Conservation (phyloP, 2,797 vertebrate species). For the Clarias pachynema region DNA sequence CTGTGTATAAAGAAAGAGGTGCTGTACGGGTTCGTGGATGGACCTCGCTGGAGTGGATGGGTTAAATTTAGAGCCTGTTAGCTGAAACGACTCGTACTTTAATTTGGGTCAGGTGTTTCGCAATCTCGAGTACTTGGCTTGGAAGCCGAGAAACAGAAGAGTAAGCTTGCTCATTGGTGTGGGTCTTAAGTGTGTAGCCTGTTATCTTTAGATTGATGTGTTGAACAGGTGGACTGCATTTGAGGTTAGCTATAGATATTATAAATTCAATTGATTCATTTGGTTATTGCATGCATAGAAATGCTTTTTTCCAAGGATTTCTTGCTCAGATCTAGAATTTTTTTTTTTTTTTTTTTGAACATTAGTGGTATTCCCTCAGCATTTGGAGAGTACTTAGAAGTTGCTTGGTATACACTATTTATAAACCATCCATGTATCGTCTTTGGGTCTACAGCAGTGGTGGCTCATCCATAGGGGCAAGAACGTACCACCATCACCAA, state of each 20-base stretch:
- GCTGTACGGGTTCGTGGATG: constrained; percentile 15
- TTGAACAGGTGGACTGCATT: neutral
- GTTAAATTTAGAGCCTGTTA: constrained; percentile 57
- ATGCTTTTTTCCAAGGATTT: neutral
- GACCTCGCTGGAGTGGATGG: constrained; percentile 19
- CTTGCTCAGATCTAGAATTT: neutral
- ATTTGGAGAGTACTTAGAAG: neutral
- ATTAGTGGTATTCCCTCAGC: neutral
- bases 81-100: constrained; percentile 43
- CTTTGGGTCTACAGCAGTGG: neutral
- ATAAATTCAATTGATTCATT: neutral
- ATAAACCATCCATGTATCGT: neutral
- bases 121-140: constrained; percentile 46
- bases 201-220: constrained; percentile 3
- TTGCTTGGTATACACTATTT: constrained; percentile 8
- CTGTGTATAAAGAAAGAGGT: neutral
- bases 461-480: neutral
- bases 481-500: neutral
- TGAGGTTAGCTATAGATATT: neutral
- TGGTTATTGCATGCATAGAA: neutral
- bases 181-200: neutral
- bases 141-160: constrained; percentile 29
- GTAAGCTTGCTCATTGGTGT: constrained; percentile 8
- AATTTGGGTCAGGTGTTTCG: constrained; percentile 48
- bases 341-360: neutral